Base-by-base conservation (phyloP, 2,888 invertebrate species). In the Andrena marginata region DNA sequence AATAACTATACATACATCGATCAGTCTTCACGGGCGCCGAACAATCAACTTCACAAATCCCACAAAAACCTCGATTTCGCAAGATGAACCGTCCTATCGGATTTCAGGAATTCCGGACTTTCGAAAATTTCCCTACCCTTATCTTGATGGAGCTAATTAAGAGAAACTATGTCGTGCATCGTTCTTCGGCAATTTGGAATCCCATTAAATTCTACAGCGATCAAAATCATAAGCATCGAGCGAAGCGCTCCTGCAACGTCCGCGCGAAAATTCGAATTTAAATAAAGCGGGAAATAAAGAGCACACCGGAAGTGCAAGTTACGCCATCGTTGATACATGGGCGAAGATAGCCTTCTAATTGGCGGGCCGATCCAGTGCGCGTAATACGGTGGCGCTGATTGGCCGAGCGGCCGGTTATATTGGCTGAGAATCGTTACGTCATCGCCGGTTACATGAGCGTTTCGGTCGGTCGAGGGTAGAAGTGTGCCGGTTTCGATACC, bases 61-160 rank as follows among this genome's bases (percentile, higher is more conserved):
- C 26, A 54, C n/a, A 29, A 54, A 29, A n/a, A 31, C n/a, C 42
- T 42, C 20, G n/a, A 60, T 79, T 71, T 62, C 60, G 72, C 54
- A 79, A 35, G 35, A 79, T 67, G 59, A 48, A 63, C 54, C 49
- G 51, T 62, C 70, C 20, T n/a, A 65, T 69, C 51, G 31, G n/a
- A 33, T 56, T 23, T 68, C 31, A 8, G 42, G 54, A 35, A 63
- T 68, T 5, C 5, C 16, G 8, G 1, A 35, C 78, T 84, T 84
- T 84, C 83, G 67, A 77, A 84, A 78, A 69, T 75, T 71, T 77
- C 70, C 70, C 49, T 67, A 20, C 3, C 49, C 59, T 51, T 77
- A 60, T 80, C 69, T 51, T 48, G 33, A 29, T 20, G 16, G 31
- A 42, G 51, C 8, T 68, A 69, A 81, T 76, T 72, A 60, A 63